phyloP scores from a whole-genome alignment of 2,888 invertebrate genomes.

The Schizotus pectinicornis region DNA sequence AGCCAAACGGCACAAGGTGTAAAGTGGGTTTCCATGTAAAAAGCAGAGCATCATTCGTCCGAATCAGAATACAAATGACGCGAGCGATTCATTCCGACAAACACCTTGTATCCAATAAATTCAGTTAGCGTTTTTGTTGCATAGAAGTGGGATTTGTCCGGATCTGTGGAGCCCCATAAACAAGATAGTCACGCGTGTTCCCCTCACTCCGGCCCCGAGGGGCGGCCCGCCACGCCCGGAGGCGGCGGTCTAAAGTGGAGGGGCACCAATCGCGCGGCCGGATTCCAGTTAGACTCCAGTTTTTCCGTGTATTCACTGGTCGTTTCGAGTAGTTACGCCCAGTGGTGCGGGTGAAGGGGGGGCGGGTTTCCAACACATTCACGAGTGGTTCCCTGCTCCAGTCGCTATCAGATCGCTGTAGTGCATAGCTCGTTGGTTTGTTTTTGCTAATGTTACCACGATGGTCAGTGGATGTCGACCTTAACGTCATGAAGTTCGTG shows the following conservation, averaged over 20 bases:
- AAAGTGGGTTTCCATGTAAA: conserved; percentile 61
- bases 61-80: conserved; percentile 61
- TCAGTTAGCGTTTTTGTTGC: conserved; percentile 60
- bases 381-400: conserved; percentile 50
- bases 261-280: conserved; percentile 47
- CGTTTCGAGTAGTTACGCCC: conserved; percentile 45
- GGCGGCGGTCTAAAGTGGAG: conserved; percentile 36
- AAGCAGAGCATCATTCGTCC: conserved; percentile 59
- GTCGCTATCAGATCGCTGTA: conserved; percentile 57
- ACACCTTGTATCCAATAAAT: conserved; percentile 62
- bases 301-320: conserved; percentile 54
- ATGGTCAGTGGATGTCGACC: conserved; percentile 26
- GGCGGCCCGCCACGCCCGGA: conserved; percentile 36
- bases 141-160: conserved; percentile 59
- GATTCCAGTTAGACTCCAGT: conserved; percentile 42
- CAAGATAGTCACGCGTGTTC: conserved; percentile 57
- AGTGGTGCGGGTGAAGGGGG: conserved; percentile 41
- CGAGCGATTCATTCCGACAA: conserved; percentile 60
- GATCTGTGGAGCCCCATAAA: conserved; percentile 60
- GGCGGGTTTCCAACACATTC: conserved; percentile 50
- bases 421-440: conserved; percentile 49
- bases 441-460: conserved; percentile 47
- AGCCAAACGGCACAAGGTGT: conserved; percentile 54
- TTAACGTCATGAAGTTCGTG: conserved; percentile 44
- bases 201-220: conserved; percentile 42